Evolutionary conservation across 2,888 invertebrate genomes (phyloP).

Genomic region (Sussaba pulchella): DNA sequence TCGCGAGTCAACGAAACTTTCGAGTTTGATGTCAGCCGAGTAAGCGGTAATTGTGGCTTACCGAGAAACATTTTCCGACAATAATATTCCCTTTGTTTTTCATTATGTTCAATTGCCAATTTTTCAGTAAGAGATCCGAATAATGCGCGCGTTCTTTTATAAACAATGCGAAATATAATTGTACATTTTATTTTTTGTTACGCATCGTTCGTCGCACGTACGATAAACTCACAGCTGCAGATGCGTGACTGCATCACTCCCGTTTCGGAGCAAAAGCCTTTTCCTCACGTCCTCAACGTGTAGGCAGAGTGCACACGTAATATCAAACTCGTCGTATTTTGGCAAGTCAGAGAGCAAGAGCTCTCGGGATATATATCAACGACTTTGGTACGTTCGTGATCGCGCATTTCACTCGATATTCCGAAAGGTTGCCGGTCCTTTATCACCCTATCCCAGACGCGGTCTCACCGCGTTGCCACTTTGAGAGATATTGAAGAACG

Average conservation of each 20-base stretch:
- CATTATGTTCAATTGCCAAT: too few relatives aligned
- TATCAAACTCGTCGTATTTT: conserved; percentile 57
- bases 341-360: conserved; percentile 11
- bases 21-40: neutral
- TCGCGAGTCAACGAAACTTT: conserved; percentile 36
- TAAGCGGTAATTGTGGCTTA: conserved; percentile 24
- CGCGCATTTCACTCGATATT: conserved; percentile 57
- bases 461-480: conserved; percentile 21
- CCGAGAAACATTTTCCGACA: conserved; percentile 13
- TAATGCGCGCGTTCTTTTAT: too few relatives aligned
- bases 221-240: too few relatives aligned
- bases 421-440: conserved; percentile 57
- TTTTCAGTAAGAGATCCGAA: too few relatives aligned
- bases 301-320: conserved; percentile 43
- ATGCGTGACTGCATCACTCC: conserved; percentile 9
- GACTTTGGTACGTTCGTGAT: conserved; percentile 41
- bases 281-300: conserved; percentile 42
- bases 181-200: too few relatives aligned
- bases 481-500: conserved; percentile 49
- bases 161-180: too few relatives aligned
- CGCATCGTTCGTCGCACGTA: too few relatives aligned
- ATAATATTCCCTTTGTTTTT: conserved; percentile 16
- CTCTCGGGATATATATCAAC: conserved; percentile 14
- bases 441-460: conserved; percentile 38
- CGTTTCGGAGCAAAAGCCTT: conserved; percentile 43